phyloP scores from a whole-genome alignment of 37 sponge, comb jelly and placozoan species.

The Eunapius fragilis region DNA sequence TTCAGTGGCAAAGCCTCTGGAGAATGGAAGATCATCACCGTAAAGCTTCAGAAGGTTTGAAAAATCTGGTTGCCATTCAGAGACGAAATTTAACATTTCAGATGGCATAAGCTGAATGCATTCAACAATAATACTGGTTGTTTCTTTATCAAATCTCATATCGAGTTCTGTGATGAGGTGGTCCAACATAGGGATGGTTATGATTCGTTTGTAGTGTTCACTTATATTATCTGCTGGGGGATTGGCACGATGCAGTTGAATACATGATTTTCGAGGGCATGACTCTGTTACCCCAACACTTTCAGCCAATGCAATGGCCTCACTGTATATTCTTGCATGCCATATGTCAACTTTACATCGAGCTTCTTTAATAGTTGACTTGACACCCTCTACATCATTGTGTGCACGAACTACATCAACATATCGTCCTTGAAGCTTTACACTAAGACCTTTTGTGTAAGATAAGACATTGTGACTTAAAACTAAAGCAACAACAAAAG shows the following conservation, averaged over 20 bases:
- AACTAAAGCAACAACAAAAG: slow-evolving; percentile 56
- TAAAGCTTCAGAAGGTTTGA: slow-evolving; percentile 16
- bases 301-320: slow-evolving; percentile 2
- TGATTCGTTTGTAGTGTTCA: slow-evolving; percentile 29
- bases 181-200: slow-evolving; percentile 54
- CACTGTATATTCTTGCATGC: slow-evolving; percentile 31
- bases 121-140: slow-evolving; percentile 18
- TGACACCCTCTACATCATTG: slow-evolving; percentile 50
- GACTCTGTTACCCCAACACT: slow-evolving; percentile 39
- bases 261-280: slow-evolving; percentile 15
- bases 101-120: slow-evolving; percentile 54
- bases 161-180: slow-evolving; percentile 45
- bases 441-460: slow-evolving; percentile 68
- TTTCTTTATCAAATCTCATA: slow-evolving; percentile 27
- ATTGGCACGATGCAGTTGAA: slow-evolving; percentile 46
- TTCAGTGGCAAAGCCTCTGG: slow-evolving; percentile 36
- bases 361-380: slow-evolving; percentile 10
- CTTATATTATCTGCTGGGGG: slow-evolving; percentile 4
- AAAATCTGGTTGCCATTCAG: slow-evolving; percentile 22
- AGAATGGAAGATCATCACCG: slow-evolving; percentile 44
- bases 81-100: neutral
- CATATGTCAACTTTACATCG: slow-evolving; percentile 27
- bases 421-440: slow-evolving; percentile 57
- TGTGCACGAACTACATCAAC: slow-evolving; percentile 63
- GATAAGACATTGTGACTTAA: slow-evolving; percentile 38